Conservation (phyloP, 2,888 invertebrate species). For the Myopa testacea region DNA sequence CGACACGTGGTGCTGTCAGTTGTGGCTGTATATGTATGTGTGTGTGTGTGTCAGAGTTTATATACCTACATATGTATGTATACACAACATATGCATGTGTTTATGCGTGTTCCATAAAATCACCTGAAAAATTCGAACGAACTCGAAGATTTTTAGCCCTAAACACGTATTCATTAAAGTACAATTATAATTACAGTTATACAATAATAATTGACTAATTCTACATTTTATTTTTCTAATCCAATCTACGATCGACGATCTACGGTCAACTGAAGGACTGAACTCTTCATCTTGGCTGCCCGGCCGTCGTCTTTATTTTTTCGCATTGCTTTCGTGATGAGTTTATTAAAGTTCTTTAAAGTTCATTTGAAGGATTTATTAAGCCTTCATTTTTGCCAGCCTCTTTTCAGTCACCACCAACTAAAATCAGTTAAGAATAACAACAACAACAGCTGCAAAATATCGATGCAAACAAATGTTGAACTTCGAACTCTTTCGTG, state of each 20-base stretch:
- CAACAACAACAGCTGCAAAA: background rate
- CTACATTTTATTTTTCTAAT: no score
- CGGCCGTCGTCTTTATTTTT: no score
- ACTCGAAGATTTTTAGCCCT: background rate
- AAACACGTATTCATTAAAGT: no score
- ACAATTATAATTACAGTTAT: no score
- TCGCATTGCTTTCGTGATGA: conserved; percentile 37
- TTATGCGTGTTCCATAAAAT: background rate
- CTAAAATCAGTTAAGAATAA: background rate
- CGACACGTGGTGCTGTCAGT: conserved; percentile 9
- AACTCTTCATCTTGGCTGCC: conserved; percentile 28
- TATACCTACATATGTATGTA: no score
- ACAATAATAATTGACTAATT: no score
- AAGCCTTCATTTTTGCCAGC: background rate
- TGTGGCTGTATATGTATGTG: background rate
- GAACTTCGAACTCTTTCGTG: conserved; percentile 19
- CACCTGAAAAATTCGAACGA: background rate
- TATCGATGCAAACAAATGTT: background rate
- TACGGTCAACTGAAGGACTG: background rate
- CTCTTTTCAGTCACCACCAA: background rate
- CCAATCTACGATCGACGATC: no score
- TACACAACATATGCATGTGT: background rate
- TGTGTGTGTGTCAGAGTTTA: background rate
- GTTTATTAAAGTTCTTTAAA: conserved; percentile 45
- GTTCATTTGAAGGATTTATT: conserved; percentile 23